Evolutionary conservation across 2,113 vertebrate species (phyloP), one percentile per base, ranked within the genome.

Genomic region (Limnothrissa miodon): DNA sequence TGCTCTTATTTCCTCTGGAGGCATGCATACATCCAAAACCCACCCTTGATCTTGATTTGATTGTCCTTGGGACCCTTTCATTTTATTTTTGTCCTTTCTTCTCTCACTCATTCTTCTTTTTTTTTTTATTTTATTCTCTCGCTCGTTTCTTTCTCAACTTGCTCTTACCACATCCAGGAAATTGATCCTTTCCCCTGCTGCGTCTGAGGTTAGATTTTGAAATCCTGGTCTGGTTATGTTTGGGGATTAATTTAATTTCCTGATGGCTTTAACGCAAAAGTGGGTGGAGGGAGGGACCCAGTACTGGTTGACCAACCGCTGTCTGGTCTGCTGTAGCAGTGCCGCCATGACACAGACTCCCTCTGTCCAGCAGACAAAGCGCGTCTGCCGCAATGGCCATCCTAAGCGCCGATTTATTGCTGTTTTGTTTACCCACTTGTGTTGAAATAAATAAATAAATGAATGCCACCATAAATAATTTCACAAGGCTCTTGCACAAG

Each of bases 201-300:
- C 33, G 66, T 74, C 66, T 74, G 66, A 74, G 66, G 66, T 74
- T 74, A 36, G 33, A 74, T 74, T 74, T 74, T 74, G 66, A 74
- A 74, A 74, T 74, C 66, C 33, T 74, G 36, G 66, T 74, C 66
- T 74, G 66, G 25, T 74, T 74, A 74, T 74, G 66, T 74, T 74
- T 39, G 66, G 66, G 66, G 84, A 53, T 59, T 82, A 79, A 79
- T 85, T 82, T 82, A 42, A 79, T 81, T 82, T 82, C 80, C 80
- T 53, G 23, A 46, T 48, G 17, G 51, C 36, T 46, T 39, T 62
- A 45, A 21, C n/a, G 84, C 44, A 78, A 46, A 80, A 74, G 51
- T 74, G 66, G 25, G 66, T 74, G 66, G 66, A 74, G 66, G 66
- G 15, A 74, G 66, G 33, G 10, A 74, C 29, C 25, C 8, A 5